Evolutionary conservation across 2,797 vertebrate species (phyloP).

Genomic region (Octomys mimax): DNA sequence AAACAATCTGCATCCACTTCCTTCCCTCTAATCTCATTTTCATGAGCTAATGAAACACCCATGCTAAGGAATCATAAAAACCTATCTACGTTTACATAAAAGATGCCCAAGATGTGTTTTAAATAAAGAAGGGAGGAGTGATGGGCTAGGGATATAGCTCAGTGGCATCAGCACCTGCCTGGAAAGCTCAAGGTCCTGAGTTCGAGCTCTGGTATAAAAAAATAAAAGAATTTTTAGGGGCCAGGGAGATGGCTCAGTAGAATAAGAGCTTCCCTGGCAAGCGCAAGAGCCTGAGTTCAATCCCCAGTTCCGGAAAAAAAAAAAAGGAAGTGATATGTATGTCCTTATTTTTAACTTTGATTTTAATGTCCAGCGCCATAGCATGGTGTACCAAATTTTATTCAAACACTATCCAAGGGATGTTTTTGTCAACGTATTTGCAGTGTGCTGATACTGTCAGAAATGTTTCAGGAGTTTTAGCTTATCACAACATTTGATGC

Average conservation of each 20-base stretch:
- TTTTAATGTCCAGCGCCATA: background rate
- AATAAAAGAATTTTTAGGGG: too few relatives aligned
- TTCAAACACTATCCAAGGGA: background rate
- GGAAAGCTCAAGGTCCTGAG: too few relatives aligned
- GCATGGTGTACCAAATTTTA: background rate
- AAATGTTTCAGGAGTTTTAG: background rate
- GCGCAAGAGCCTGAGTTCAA: too few relatives aligned
- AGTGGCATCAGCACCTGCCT: too few relatives aligned
- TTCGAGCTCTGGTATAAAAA: too few relatives aligned
- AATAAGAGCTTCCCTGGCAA: too few relatives aligned
- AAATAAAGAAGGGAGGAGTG: conserved; percentile 23
- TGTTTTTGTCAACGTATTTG: background rate
- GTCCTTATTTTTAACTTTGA: background rate
- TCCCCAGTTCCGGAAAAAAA: too few relatives aligned
- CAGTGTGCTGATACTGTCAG: background rate
- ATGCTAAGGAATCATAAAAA: conserved; percentile 14
- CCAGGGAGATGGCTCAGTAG: too few relatives aligned
- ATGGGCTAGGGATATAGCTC: too few relatives aligned
- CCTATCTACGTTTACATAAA: background rate
- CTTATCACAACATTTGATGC: background rate
- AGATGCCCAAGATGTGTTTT: background rate
- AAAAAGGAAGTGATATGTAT: background rate
- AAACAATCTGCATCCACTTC: background rate
- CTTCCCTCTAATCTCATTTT: background rate
- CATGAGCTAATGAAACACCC: background rate